Evolutionary conservation across 1,140 invertebrate species (phyloP).

Genomic region (Contarinia nasturtii): DNA sequence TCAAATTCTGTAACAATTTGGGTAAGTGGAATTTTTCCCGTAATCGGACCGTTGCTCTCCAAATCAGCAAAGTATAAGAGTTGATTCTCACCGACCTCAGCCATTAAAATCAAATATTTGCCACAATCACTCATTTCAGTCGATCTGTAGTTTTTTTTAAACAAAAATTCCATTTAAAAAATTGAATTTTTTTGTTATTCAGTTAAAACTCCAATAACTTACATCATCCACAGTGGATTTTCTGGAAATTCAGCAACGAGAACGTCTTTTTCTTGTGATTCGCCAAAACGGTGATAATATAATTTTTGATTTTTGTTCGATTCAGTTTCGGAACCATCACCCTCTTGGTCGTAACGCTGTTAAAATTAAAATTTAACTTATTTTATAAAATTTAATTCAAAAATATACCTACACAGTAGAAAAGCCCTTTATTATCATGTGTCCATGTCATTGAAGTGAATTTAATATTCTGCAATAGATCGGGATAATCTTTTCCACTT

Average conservation of each 20-base stretch:
- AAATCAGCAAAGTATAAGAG: conserved; percentile 68
- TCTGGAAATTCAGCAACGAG: conserved; percentile 80
- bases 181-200: neutral
- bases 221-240: conserved; percentile 84
- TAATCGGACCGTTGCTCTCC: conserved; percentile 34
- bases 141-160: conserved; percentile 48
- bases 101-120: conserved; percentile 59
- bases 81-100: conserved; percentile 76
- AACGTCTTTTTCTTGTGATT: conserved; percentile 72
- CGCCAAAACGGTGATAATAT: conserved; percentile 79
- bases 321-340: conserved; percentile 81
- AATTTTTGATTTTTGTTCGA: conserved; percentile 80
- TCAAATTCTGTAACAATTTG: conserved; percentile 77
- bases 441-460: conserved; percentile 86
- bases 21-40: conserved; percentile 40
- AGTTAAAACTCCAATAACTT: conserved; percentile 20
- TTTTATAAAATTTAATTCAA: neutral
- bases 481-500: conserved; percentile 69
- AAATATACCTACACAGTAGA: conserved; percentile 81
- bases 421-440: conserved; percentile 85
- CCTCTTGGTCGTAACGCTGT: conserved; percentile 38
- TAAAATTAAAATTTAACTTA: neutral
- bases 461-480: conserved; percentile 78
- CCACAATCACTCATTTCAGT: conserved; percentile 79
- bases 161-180: no score